A percentile compares a stretch with the other conserved stretches of the same genome.
Conservation (phyloP, 2,888 invertebrate genomes). For the Laothoe populi region DNA sequence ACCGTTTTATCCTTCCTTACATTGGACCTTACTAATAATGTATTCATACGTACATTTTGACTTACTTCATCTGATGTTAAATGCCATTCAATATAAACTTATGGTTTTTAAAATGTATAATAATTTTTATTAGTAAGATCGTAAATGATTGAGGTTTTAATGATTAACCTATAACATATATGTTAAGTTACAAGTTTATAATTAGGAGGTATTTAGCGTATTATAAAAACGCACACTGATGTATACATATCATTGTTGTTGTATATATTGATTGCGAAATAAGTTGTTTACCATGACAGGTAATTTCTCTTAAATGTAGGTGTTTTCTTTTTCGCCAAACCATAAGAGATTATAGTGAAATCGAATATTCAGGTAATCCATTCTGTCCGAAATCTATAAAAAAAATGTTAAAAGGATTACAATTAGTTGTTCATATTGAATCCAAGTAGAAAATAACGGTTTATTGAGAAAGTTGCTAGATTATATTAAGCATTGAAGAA, state of each 20-base stretch:
- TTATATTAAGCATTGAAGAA: background rate
- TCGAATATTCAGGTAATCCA: background rate
- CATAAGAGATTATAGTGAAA: conserved; percentile 11
- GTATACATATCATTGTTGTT: conserved; percentile 34
- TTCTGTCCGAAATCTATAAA: conserved; percentile 20
- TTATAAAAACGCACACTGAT: conserved; percentile 13
- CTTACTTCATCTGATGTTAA: no score
- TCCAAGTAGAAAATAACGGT: background rate
- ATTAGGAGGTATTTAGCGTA: background rate
- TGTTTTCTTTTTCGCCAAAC: conserved; percentile 12
- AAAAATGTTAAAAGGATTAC: background rate
- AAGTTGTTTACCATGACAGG: conserved; percentile 38
- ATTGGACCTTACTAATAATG: background rate
- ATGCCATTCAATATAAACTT: no score
- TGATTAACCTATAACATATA: no score
- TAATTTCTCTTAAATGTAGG: conserved; percentile 4
- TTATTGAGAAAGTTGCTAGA: background rate
- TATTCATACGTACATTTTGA: no score
- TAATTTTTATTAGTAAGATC: no score
- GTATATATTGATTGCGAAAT: conserved; percentile 24
- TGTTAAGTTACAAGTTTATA: background rate
- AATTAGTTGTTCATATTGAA: background rate
- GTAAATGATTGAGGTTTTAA: no score
- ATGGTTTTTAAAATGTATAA: no score
- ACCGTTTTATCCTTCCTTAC: background rate